Evolutionary conservation across 2,113 vertebrate species (phyloP).

Genomic region (Poeciliopsis prolifica): DNA sequence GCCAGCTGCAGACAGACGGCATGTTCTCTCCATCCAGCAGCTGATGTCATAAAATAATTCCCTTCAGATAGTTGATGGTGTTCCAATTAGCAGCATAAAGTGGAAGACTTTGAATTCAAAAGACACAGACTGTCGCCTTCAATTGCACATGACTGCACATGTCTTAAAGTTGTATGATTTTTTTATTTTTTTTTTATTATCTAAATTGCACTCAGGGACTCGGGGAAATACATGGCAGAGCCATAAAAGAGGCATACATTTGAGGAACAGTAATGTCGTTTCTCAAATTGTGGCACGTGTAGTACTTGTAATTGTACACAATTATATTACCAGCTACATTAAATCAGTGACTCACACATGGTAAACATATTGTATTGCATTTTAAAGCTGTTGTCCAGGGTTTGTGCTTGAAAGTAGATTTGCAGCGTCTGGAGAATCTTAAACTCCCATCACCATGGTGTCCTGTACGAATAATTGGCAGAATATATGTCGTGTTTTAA

Average conservation of each 20-base stretch:
- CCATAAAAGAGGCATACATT: background rate
- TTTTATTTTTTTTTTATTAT: background rate
- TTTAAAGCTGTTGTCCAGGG: background rate
- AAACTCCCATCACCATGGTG: background rate
- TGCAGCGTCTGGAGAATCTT: background rate
- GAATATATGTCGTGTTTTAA: background rate
- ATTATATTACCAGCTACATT: background rate
- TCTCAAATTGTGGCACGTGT: background rate
- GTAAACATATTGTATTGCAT: background rate
- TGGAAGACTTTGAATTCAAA: slow-evolving; percentile 2
- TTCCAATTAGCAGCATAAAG: slow-evolving; percentile 29
- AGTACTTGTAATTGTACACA: background rate
- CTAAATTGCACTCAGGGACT: background rate
- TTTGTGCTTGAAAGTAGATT: background rate
- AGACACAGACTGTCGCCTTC: slow-evolving; percentile 5
- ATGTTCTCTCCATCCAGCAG: slow-evolving; percentile 20
- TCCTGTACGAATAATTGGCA: background rate
- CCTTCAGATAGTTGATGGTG: slow-evolving; percentile 11
- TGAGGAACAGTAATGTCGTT: background rate
- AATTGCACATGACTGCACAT: background rate
- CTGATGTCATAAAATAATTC: slow-evolving; percentile 33
- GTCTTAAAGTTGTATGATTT: slow-evolving; percentile 1
- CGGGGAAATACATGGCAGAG: background rate
- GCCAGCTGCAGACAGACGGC: slow-evolving; percentile 19
- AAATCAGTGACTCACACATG: no score